Base-by-base conservation (phyloP, 2,797 vertebrate species). In the Chrysocyon brachyurus region DNA sequence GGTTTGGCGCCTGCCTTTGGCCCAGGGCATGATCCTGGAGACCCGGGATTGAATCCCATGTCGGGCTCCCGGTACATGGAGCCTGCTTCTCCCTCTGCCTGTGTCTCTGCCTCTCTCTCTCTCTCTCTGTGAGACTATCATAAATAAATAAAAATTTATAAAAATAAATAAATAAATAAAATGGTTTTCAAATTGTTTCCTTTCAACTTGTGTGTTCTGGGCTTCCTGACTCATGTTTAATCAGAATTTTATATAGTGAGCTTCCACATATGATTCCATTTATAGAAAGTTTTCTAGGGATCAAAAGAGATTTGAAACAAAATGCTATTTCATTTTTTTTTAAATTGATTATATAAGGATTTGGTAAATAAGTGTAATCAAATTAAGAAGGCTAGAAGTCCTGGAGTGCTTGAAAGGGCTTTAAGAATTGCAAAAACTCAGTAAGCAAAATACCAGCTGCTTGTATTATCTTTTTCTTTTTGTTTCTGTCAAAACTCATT, bases 241-340 rank as follows among this genome's bases (percentile, higher is more conserved):
- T 94, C 73, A 70, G 33, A 93, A 68, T 40, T 85, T 90, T 83
- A 79, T 83, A 46, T 24, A 36, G 57, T 49, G 52, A 26, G 22
- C 16, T 72, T 68, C 33, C 78, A 11, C 21, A 14, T 85, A 28
- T 5, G 28, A 70, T 87, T 94, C 79, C 12, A 77, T 56, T 90
- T 75, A 73, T 16, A 86, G 19, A 12, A 36, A 56, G 40, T 93
- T 93, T 97, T 89, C 66, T 89, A 33, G 54, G 0, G 12, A 83
- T 36, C 36, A 81, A 85, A 94, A 79, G 19, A 16, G 12, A 0
- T 52, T 96, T 82, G 73, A 88, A 94, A 73, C 46, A 93, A 95
- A 95, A 90, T n/a, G 2, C 22, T 83, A 10, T 90, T 97, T 91
- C 6, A 26, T 82, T 73, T 81, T 89, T 89, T 89, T 16, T 17